phyloP scores from a whole-genome alignment of 2,797 vertebrate species.

The Lates japonicus region DNA sequence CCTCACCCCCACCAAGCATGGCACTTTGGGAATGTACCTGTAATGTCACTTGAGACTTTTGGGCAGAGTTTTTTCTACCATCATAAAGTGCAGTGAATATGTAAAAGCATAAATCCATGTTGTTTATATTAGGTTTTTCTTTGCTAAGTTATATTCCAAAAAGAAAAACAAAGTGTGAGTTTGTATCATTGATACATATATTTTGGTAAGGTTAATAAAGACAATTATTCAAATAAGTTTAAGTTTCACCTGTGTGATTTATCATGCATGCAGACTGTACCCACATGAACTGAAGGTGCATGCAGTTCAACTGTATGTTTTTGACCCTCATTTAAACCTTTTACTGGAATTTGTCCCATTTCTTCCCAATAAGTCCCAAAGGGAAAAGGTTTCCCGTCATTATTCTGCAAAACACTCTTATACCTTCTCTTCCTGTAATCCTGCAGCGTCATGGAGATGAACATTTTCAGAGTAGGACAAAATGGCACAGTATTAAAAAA shows the following conservation, averaged over 20 bases:
- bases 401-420: constrained; percentile 47
- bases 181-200: constrained; percentile 75
- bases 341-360: constrained; percentile 25
- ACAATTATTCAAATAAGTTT: constrained; percentile 33
- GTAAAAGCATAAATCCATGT: constrained; percentile 69
- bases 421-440: constrained; percentile 1
- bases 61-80: constrained; percentile 62
- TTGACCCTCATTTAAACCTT: constrained; percentile 9
- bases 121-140: constrained; percentile 67
- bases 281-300: background rate
- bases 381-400: constrained; percentile 51
- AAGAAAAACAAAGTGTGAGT: constrained; percentile 68
- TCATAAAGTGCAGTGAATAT: constrained; percentile 73
- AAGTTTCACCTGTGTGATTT: constrained; percentile 34
- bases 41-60: constrained; percentile 61
- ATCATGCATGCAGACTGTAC: background rate
- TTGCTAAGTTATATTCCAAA: constrained; percentile 66
- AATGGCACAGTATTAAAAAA: background rate
- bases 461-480: background rate
- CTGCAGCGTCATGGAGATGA: background rate
- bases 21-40: constrained; percentile 73
- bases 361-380: constrained; percentile 9
- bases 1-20: constrained; percentile 56
- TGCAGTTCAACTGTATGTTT: background rate
- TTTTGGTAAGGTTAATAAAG: constrained; percentile 78